Evolutionary conservation across 2,797 vertebrate genomes (phyloP).

Genomic region (Gymnopithys bicolor): DNA sequence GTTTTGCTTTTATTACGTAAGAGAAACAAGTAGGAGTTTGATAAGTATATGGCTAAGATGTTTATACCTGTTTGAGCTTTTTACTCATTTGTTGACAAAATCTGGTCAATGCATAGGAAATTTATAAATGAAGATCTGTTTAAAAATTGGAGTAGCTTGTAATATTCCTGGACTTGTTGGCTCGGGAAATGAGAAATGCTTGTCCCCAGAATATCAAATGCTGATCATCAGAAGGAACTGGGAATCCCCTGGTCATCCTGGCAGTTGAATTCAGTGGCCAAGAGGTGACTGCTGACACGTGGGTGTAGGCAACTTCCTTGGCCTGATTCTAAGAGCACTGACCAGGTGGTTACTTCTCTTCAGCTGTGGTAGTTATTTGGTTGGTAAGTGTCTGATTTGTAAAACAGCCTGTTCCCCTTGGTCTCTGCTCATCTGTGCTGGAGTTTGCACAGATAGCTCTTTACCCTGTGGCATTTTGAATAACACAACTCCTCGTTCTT

Average conservation of each 20-base stretch:
- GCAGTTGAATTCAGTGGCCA: accelerated
- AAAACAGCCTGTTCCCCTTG: accelerated
- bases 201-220: background rate
- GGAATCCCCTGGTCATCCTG: background rate
- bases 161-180: background rate
- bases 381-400: background rate
- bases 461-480: background rate
- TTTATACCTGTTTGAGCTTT: background rate
- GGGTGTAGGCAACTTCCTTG: background rate
- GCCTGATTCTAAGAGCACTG: background rate
- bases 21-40: background rate
- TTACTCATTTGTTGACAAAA: background rate
- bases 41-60: background rate
- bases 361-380: background rate
- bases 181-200: background rate
- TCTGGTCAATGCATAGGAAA: background rate
- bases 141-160: background rate
- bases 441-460: background rate
- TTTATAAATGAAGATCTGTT: background rate
- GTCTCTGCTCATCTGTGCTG: accelerated
- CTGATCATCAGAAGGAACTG: accelerated
- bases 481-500: background rate
- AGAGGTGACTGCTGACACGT: background rate
- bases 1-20: background rate
- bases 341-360: background rate